Conservation (phyloP, 2,888 invertebrate species). For the Diabrotica balteata region DNA sequence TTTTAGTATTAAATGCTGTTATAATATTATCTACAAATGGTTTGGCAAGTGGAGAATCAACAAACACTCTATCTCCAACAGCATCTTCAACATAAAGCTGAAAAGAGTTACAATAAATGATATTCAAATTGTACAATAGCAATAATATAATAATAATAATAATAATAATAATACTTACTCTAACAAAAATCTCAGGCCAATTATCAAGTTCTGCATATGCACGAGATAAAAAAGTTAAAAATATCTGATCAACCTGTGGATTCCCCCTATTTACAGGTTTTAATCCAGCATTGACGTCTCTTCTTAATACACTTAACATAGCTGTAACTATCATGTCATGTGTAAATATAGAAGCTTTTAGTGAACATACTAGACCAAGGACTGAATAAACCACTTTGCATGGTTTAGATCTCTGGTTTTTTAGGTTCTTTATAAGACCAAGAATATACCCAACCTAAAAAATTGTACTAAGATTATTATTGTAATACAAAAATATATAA, state of each 20-base stretch:
- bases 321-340: constrained; percentile 80
- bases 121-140: too few species aligned
- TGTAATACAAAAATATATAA: too few species aligned
- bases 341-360: constrained; percentile 77
- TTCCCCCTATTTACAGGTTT: constrained; percentile 75
- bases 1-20: constrained; percentile 82
- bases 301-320: constrained; percentile 80
- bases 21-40: constrained; percentile 91
- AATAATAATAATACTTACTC: constrained; percentile 63
- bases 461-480: constrained; percentile 3
- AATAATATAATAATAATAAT: neutral
- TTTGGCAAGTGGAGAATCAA: constrained; percentile 90
- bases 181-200: constrained; percentile 93
- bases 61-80: constrained; percentile 91
- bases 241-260: constrained; percentile 79
- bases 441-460: constrained; percentile 77
- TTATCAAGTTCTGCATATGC: constrained; percentile 82
- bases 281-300: constrained; percentile 76
- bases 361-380: constrained; percentile 81
- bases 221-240: constrained; percentile 83
- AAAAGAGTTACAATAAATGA: constrained; percentile 35
- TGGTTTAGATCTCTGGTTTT: constrained; percentile 81
- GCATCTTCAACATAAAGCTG: constrained; percentile 94
- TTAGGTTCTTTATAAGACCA: constrained; percentile 83
- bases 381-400: constrained; percentile 80